Evolutionary conservation across 2,113 vertebrate species (phyloP).

Genomic region (Apistogramma diplotaenia): DNA sequence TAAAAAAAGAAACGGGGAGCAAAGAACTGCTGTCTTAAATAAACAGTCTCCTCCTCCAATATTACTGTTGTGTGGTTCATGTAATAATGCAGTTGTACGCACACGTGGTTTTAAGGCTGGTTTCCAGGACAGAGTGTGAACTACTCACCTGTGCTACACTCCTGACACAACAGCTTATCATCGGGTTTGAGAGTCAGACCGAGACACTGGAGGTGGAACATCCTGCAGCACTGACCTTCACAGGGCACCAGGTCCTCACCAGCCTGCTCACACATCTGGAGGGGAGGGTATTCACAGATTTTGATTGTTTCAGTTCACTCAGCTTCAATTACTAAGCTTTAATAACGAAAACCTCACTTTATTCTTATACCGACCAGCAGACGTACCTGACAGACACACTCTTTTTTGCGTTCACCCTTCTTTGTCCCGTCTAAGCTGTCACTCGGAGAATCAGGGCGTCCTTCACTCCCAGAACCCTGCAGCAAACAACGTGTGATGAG

Average conservation of each 20-base stretch:
- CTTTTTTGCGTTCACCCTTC: constrained; percentile 89
- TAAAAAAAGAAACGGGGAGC: constrained; percentile 35
- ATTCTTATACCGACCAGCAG: not conserved
- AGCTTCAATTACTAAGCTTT: too few relatives aligned
- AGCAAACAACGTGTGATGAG: constrained; percentile 14
- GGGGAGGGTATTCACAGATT: too few relatives aligned
- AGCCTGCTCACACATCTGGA: constrained; percentile 88
- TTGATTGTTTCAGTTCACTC: too few relatives aligned
- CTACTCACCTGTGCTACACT: constrained; percentile 87
- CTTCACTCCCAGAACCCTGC: constrained; percentile 85
- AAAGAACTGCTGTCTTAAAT: not conserved
- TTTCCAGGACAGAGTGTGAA: not conserved
- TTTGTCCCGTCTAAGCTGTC: constrained; percentile 91
- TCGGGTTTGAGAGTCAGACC: constrained; percentile 79
- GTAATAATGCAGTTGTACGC: not conserved
- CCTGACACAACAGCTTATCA: constrained; percentile 85
- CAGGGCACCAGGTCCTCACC: constrained; percentile 87
- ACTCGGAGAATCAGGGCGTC: constrained; percentile 87
- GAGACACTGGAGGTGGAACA: constrained; percentile 89
- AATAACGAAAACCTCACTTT: not conserved
- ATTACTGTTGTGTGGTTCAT: not conserved
- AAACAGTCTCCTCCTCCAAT: not conserved
- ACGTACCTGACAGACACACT: constrained; percentile 90
- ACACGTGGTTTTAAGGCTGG: not conserved
- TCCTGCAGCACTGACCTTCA: constrained; percentile 90